A percentile compares a stretch with the other conserved stretches of the same genome.
phyloP scores from a whole-genome alignment of 2,797 vertebrate species.

The Pachyuromys duprasi region DNA sequence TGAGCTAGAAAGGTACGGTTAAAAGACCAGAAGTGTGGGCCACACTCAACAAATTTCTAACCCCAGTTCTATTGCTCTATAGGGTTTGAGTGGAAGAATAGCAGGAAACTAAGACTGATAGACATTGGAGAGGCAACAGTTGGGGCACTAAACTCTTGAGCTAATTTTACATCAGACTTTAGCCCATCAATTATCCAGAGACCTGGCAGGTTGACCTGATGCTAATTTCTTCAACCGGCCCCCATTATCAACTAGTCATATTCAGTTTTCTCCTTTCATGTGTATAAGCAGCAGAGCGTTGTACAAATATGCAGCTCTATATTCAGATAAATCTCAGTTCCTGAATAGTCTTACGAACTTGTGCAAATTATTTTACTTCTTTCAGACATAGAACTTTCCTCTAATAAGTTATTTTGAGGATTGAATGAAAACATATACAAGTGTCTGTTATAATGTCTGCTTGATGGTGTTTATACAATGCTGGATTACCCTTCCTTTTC shows the following conservation, averaged over 20 bases:
- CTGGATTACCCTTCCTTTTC: not conserved
- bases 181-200: not conserved
- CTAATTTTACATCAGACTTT: slow-evolving; percentile 36
- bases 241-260: not conserved
- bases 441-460: slow-evolving; percentile 12
- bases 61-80: not conserved
- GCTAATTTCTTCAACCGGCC: not conserved
- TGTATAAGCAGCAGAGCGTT: not conserved
- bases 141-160: not conserved
- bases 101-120: not conserved
- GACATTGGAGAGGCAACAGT: not conserved
- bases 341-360: not conserved
- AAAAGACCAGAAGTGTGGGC: not conserved
- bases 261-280: not conserved
- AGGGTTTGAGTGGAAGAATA: not conserved
- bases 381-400: not conserved
- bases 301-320: not conserved
- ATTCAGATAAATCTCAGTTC: slow-evolving; percentile 24
- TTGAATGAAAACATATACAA: not conserved
- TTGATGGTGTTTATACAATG: not conserved
- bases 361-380: slow-evolving; percentile 8
- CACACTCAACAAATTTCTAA: not conserved
- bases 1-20: slow-evolving; percentile 55
- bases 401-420: not conserved
- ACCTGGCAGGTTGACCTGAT: not conserved